Conservation (phyloP, 2,797 vertebrate genomes). For the Hippocampus kuda region DNA sequence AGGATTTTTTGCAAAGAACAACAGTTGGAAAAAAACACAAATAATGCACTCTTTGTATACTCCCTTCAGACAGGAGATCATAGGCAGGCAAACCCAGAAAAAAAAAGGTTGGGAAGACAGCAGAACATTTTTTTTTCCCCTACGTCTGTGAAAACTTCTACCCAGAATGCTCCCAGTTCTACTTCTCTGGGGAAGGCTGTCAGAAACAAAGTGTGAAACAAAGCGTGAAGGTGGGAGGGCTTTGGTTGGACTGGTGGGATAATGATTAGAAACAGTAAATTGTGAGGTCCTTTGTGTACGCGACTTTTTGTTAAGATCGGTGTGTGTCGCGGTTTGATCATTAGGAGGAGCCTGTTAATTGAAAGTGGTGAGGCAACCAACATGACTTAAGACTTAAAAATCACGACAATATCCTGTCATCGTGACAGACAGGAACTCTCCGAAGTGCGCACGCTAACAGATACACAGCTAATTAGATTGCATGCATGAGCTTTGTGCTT, state of each 20-base stretch:
- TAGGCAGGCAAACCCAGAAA: conserved; percentile 6
- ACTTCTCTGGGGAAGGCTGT: conserved; percentile 5
- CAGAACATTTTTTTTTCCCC: conserved; percentile 8
- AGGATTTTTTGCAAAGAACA: conserved; percentile 9
- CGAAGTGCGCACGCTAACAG: conserved; percentile 14
- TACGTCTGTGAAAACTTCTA: conserved; percentile 23
- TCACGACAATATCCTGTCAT: conserved; percentile 50
- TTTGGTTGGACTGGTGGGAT: conserved; percentile 17
- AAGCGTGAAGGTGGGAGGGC: conserved; percentile 28
- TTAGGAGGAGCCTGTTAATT: conserved; percentile 52
- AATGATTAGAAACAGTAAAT: conserved; percentile 23
- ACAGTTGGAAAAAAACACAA: conserved; percentile 21
- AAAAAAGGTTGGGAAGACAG: conserved; percentile 2
- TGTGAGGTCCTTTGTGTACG: conserved; percentile 8
- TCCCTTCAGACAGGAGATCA: conserved; percentile 15
- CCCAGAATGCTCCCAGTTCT: conserved; percentile 8
- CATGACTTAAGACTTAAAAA: conserved; percentile 59
- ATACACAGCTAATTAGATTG: conserved; percentile 40
- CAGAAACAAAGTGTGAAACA: conserved; percentile 44
- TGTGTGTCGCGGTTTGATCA: conserved; percentile 27
- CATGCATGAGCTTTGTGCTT: conserved; percentile 10
- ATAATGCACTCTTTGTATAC: conserved; percentile 22
- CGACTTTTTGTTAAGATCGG: not conserved
- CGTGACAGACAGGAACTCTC: conserved; percentile 19
- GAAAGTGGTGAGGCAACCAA: conserved; percentile 56